Evolutionary conservation across 2,113 vertebrate genomes (phyloP).

Genomic region (Spheniscus mendiculus): DNA sequence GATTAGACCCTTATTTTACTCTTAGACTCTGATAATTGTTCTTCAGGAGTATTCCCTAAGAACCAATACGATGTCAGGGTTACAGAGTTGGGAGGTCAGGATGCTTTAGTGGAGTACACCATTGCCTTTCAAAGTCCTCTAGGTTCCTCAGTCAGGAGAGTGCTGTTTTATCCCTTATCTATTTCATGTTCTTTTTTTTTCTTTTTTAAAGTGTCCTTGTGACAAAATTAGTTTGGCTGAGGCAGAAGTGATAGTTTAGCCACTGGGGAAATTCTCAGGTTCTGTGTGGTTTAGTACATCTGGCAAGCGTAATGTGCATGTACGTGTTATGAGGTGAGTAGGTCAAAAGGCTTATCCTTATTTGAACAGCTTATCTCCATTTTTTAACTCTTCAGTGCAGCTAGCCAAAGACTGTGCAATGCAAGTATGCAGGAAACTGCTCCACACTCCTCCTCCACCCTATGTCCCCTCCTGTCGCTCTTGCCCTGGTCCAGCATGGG

Average conservation of each 20-base stretch:
- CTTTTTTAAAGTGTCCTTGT: neutral
- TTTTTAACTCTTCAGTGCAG: neutral
- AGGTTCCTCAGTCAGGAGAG: neutral
- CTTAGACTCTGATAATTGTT: neutral
- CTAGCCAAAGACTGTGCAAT: neutral
- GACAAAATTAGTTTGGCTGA: neutral
- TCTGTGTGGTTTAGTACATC: neutral
- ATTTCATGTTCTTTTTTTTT: neutral
- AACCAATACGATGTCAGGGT: neutral
- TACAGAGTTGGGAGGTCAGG: neutral
- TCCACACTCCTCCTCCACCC: neutral
- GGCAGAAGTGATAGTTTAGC: slow-evolving; percentile 41
- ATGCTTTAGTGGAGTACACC: neutral
- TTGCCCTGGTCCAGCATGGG: neutral
- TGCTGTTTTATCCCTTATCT: neutral
- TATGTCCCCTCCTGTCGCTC: neutral
- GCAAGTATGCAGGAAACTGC: neutral
- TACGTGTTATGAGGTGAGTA: neutral
- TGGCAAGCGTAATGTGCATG: neutral
- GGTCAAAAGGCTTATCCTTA: neutral
- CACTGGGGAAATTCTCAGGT: slow-evolving; percentile 31
- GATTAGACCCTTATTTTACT: neutral
- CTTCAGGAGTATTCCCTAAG: neutral
- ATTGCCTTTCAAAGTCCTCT: neutral
- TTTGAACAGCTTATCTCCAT: neutral